Base-by-base conservation (phyloP, 2,888 invertebrate species). In the Pheosia gnoma region DNA sequence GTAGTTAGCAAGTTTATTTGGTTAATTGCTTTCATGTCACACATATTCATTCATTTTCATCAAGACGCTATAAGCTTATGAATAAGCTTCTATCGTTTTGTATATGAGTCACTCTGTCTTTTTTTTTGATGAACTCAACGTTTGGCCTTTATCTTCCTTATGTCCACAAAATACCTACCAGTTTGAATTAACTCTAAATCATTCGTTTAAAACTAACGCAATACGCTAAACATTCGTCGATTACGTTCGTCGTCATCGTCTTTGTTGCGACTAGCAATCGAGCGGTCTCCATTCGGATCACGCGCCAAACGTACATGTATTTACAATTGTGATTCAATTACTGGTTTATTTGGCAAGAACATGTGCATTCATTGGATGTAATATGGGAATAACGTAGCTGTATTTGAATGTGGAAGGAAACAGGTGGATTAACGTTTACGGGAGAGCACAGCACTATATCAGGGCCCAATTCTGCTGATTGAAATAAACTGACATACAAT, bases 241-340 rank as follows among this genome's bases (percentile, higher is more conserved):
- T 11, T 37, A 36, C 39, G 51, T 8, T 25, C 55, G 55, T 39
- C 51, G 55, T 39, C 51, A 25, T 7, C 51, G 25, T 51, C 51
- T 51, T 47, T 25, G 51, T 51, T 51, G 51, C 13, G 51, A 25
- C 9, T 25, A 51, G 8, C 38, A 53, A 10, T 53, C 10, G 37
- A n/a, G 49, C 57, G 54, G 51, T 68, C 59, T 62, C 37, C 47
- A 71, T 62, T 60, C 68, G 7, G 10, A 60, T 68, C 72, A 74
- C 74, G 74, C 66, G 47, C 56, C n/a, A 10, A 37, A 37, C 25
- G 63, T 66, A 60, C 41, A 58, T 55, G 59, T 67, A 69, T 72
- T 70, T 64, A 68, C 71, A 71, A 71, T 69, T 71, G 66, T 71
- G 67, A 74, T 72, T 68, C 57, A 64, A 59, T 70, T 66, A 65